Base-by-base conservation (phyloP, 2,888 invertebrate genomes). In the Cecidostiba fungosa region DNA sequence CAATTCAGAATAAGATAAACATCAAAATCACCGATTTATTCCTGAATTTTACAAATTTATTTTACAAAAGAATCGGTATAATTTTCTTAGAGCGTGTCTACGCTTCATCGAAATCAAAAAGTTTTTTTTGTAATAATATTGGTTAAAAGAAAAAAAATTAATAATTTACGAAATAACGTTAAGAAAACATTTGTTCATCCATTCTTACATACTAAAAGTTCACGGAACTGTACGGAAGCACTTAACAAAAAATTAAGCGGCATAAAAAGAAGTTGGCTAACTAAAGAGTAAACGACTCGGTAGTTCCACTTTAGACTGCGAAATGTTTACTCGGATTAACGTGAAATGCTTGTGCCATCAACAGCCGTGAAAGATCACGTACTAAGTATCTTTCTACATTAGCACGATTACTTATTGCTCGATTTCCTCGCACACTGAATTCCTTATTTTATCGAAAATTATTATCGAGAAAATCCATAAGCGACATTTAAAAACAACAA, bases 1-100 rank as follows among this genome's bases (percentile, higher is more conserved):
- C 70, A 91, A 91, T 85, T 76, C 77, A 87, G 39, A 87, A 78
- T 54, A 83, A 79, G 59, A 76, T 10, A 72, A 77, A 79, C n/a
- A 73, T 47, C 23, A 84, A 8, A 72, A 77, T 77, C 29, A 54
- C 3, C 39, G 47, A 70, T 43, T 43, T n/a, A 23, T 23, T 66
- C 29, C 3, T 29, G 29, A 59, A 36, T 36, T 59, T 43, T n/a
- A 12, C 0, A 72, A 39, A 19, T n/a, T 72, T 72, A 32, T 39
- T 39, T 73, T 73, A n/a, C 4, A 16, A 23, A 26, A 66, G 6
- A 54, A 54, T 54, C 54, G 54, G n/a, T n/a, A 0, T n/a, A 5
- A n/a, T 5, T 54, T 5, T 16, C 54, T 16, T 47, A 47, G 16
- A 47, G 16, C 12, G 47, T 6, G 47, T 1, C 32, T 32, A 32